These are phyloP conservation scores for Exaiptasia diaphana DNA, from an alignment of 64 coral and sea anemone species.

Conservation along the genomic window DNA sequence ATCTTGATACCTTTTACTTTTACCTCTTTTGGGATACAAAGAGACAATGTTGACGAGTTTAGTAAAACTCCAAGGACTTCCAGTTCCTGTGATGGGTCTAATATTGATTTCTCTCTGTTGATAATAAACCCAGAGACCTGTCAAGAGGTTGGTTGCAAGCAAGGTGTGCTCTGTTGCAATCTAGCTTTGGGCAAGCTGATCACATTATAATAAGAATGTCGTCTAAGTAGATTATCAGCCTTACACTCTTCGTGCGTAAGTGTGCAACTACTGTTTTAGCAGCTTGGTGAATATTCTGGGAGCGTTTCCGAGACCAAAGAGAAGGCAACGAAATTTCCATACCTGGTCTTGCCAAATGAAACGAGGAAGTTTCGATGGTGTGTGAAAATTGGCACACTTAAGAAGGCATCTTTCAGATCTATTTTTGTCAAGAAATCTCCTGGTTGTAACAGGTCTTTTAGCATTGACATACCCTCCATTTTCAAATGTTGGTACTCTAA, in stretches of 20 bases:
- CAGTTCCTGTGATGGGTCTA: conserved; percentile 12
- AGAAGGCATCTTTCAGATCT: conserved; percentile 14
- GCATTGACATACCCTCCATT: conserved; percentile 31
- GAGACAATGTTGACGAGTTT: background rate
- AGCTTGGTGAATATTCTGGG: conserved; percentile 27
- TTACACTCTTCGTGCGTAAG: background rate
- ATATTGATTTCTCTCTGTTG: conserved; percentile 27
- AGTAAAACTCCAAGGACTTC: conserved; percentile 24
- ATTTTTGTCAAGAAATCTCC: conserved; percentile 4
- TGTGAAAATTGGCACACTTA: background rate
- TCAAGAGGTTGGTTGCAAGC: background rate
- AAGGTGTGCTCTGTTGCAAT: background rate
- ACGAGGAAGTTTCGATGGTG: conserved; percentile 16
- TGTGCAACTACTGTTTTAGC: background rate
- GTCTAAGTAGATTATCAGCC: conserved; percentile 12
- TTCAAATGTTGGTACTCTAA: conserved; percentile 61
- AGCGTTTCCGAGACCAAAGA: conserved; percentile 4
- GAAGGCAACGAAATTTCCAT: background rate
- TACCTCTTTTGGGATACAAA: conserved; percentile 14
- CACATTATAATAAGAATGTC: conserved; percentile 22
- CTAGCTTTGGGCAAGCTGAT: background rate
- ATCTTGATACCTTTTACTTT: background rate
- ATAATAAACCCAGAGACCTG: conserved; percentile 26
- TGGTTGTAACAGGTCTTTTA: conserved; percentile 11
- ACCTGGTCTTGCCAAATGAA: background rate